Percentiles rank a stretch among this genome's conserved stretches.
phyloP scores from a whole-genome alignment of 2,888 invertebrate genomes.

The Heliconius hortense region DNA sequence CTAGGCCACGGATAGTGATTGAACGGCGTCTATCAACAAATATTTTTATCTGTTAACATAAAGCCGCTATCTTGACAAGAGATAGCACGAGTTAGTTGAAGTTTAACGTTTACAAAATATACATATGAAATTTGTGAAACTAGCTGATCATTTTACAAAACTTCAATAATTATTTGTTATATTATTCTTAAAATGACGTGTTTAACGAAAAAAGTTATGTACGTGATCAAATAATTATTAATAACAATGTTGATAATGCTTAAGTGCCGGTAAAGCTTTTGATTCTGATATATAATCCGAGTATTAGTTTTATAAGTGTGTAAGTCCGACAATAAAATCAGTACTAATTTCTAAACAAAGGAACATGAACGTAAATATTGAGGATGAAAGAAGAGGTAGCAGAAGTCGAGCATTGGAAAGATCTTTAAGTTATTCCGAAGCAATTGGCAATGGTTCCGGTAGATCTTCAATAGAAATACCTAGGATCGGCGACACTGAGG shows the following conservation, averaged over 20 bases:
- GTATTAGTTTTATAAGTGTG: conserved; percentile 14
- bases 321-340: background rate
- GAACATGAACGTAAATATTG: conserved; percentile 29
- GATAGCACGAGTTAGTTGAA: conserved; percentile 50
- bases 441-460: conserved; percentile 65
- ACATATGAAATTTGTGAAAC: conserved; percentile 26
- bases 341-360: background rate
- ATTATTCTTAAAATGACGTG: background rate
- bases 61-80: conserved; percentile 57
- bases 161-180: background rate
- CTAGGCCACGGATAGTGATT: conserved; percentile 51
- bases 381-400: conserved; percentile 56
- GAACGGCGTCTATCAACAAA: conserved; percentile 49
- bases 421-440: conserved; percentile 74
- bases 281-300: conserved; percentile 8
- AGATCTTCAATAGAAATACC: conserved; percentile 73
- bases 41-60: conserved; percentile 58
- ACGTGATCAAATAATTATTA: background rate
- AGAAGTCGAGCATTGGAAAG: conserved; percentile 63
- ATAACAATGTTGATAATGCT: background rate
- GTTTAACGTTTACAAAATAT: conserved; percentile 42
- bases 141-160: background rate
- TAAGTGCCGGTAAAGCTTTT: conserved; percentile 18
- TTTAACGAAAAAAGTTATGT: background rate
- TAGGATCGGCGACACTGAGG: conserved; percentile 65